Evolutionary conservation across 2,888 invertebrate genomes (phyloP).

Genomic region (Arrhopalites spinosus): DNA sequence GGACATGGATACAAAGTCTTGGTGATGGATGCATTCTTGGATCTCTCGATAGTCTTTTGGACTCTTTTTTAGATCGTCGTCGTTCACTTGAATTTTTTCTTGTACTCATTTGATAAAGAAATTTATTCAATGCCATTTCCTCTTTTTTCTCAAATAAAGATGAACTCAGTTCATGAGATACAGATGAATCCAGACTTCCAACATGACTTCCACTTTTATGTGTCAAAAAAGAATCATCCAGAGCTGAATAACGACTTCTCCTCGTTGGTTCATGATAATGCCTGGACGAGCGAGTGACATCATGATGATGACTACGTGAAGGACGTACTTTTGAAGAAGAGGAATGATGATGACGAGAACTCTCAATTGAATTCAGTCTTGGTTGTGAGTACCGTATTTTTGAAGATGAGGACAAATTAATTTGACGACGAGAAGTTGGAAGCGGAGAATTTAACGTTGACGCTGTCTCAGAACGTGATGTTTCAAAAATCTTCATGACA

Average conservation of each 20-base stretch:
- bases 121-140: constrained; percentile 14
- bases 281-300: too few relatives aligned
- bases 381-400: too few relatives aligned
- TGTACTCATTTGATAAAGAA: not conserved
- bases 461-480: not conserved
- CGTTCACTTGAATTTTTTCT: not conserved
- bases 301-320: not conserved
- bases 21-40: not conserved
- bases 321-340: not conserved
- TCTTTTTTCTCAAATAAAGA: constrained; percentile 18
- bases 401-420: too few relatives aligned
- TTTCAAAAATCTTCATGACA: not conserved
- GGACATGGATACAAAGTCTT: not conserved
- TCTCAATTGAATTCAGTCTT: too few relatives aligned
- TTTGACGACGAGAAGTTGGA: constrained; percentile 6
- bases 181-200: constrained; percentile 20
- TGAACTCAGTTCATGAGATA: constrained; percentile 14
- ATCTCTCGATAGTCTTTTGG: not conserved
- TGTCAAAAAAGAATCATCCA: not conserved
- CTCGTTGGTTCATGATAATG: too few relatives aligned
- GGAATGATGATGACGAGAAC: not conserved
- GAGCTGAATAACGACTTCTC: too few relatives aligned
- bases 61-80: not conserved
- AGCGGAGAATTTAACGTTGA: constrained; percentile 3
- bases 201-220: not conserved